These are phyloP conservation scores for Hemitrygon akajei DNA, from an alignment of 2,797 vertebrate genomes.

Conservation along the genomic window DNA sequence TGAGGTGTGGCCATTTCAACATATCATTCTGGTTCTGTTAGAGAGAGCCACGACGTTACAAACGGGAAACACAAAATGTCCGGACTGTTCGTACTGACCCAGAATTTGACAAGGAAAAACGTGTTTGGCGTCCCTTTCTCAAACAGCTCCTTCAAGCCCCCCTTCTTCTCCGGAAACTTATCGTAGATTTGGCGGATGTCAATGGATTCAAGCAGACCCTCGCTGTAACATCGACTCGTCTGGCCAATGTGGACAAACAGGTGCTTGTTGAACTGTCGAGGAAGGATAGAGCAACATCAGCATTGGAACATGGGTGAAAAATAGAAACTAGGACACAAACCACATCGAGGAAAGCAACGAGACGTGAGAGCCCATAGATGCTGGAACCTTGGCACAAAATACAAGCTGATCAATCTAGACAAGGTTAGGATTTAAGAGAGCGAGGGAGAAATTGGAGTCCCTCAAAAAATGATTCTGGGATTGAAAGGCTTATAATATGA, in stretches of 20 bases:
- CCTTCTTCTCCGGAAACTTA: constrained; percentile 44
- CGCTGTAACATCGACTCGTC: constrained; percentile 51
- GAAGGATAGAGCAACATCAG: not conserved
- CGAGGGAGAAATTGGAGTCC: not conserved
- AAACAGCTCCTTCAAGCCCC: constrained; percentile 51
- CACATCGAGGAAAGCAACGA: not conserved
- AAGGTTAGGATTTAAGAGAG: not conserved
- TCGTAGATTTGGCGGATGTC: constrained; percentile 48
- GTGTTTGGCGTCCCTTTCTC: constrained; percentile 53
- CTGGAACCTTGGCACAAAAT: too few relatives aligned
- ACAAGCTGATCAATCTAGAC: not conserved
- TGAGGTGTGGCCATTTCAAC: not conserved
- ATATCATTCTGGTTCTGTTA: too few relatives aligned
- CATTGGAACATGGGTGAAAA: not conserved
- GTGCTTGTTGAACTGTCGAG: constrained; percentile 52
- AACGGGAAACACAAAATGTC: not conserved
- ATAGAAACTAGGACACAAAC: not conserved
- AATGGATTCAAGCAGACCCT: constrained; percentile 50
- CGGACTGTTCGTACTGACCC: constrained; percentile 47
- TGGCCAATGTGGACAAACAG: constrained; percentile 57
- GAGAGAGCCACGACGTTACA: not conserved
- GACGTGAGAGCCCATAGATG: too few relatives aligned
- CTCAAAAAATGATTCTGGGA: too few relatives aligned
- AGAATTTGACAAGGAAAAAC: constrained; percentile 58
- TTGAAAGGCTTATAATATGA: too few relatives aligned